Base-by-base conservation (phyloP, 1,140 invertebrate genomes). In the Nymphalis io region DNA sequence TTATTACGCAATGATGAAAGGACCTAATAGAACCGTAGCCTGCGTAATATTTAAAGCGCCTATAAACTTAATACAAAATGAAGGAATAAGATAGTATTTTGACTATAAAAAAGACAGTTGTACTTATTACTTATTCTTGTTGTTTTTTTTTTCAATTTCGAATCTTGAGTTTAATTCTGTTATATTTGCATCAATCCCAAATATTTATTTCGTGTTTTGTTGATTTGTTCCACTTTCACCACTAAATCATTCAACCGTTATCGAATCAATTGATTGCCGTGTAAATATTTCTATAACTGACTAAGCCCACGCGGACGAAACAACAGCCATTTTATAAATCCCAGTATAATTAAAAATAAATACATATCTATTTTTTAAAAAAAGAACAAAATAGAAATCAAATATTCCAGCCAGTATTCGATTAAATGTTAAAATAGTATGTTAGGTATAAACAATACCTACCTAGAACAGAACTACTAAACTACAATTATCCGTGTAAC, bases 401-500 rank as follows among this genome's bases (percentile, higher is more conserved):
- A n/a, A n/a, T n/a, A n/a, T n/a, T n/a, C n/a, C n/a, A n/a, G n/a
- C n/a, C n/a, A n/a, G n/a, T n/a, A n/a, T n/a, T n/a, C 33, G 27
- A 27, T 8, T 46, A 27, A 12, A 51, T 21, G 3, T 42, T 38
- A 13, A 18, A 55, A 53, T 42, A 40, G 55, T 57, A 21, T 40
- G 42, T 57, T n/a, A 59, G 27, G 4, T 33, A 33, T 27, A 21
- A 63, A 39, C 53, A 57, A 58, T 59, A 18, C 39, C 10, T n/a
- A 58, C 42, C 62, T 42, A 23, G 44, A 44, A 68, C 23, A 53
- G 15, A 60, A 72, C 55, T 68, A 67, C 46, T 67, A 60, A 59
- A 39, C 27, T 60, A 70, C 78, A 82, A 82, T 87, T 82, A 83
- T 71, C 58, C 18, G 21, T 70, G 73, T 79, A 81, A 81, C 76